phyloP scores from a whole-genome alignment of 35 echinoderm and acorn worm genomes.

The Apostichopus japonicus region DNA sequence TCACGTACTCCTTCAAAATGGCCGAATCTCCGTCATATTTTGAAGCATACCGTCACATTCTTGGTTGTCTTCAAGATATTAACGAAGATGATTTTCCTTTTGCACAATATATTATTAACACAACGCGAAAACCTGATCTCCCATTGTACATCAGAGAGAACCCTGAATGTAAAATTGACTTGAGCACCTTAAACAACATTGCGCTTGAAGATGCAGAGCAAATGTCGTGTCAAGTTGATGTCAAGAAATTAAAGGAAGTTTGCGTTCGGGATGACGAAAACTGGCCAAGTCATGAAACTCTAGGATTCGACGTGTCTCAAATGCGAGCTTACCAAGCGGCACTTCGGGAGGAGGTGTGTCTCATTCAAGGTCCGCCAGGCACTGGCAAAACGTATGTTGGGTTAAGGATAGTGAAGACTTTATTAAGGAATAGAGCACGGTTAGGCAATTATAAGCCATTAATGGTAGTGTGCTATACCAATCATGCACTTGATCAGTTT shows the following conservation, averaged over 20 bases:
- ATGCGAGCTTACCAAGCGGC: constrained; percentile 61
- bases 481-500: constrained; percentile 88
- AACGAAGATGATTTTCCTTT: constrained; percentile 65
- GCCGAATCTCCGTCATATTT: constrained; percentile 78
- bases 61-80: constrained; percentile 54
- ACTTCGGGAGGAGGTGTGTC: constrained; percentile 67
- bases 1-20: constrained; percentile 61
- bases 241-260: background rate
- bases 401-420: constrained; percentile 67
- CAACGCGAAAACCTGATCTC: background rate
- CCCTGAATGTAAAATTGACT: background rate
- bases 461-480: constrained; percentile 77
- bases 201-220: too few species aligned
- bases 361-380: constrained; percentile 86
- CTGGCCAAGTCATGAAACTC: constrained; percentile 62
- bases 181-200: constrained; percentile 6
- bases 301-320: constrained; percentile 70
- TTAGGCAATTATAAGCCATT: constrained; percentile 65
- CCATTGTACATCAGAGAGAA: constrained; percentile 46
- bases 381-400: constrained; percentile 91
- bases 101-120: constrained; percentile 49
- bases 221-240: background rate
- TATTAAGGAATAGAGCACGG: constrained; percentile 53
- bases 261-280: background rate
- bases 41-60: constrained; percentile 77